Base-by-base conservation (phyloP, 2,888 invertebrate species). In the Stenichneumon culpator region DNA sequence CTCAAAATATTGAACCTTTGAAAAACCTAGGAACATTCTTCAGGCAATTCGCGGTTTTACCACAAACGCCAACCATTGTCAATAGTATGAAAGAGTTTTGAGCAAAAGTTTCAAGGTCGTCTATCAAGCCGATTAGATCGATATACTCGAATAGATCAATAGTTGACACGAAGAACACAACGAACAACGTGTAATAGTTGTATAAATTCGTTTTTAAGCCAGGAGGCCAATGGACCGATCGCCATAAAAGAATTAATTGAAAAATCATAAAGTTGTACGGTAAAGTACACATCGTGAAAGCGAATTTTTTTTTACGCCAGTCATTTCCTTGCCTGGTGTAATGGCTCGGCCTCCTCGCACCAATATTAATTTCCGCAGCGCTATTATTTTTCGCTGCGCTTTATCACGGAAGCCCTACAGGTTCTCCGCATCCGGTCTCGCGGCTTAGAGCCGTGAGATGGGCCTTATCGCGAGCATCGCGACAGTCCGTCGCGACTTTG, bases 11-110 rank as follows among this genome's bases (percentile, higher is more conserved):
- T 57, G 4, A 57, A 57, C 57, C 57, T 57, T 57, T 11, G 25
- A 57, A 11, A 57, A 14, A 14, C 25, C 57, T 4, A 57, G 9
- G 57, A 57, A 25, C 3, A 14, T 78, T 82, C 4, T 67, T 7
- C 22, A 88, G 57, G n/a, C 89, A 63, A 5, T 47, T 88, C 0
- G 67, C 19, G 52, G 87, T 74, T 73, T 90, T 90, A 6, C 69
- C 86, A 25, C 79, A 83, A 7, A 69, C 73, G 2, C 82, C 47
- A 0, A 87, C 5, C 68, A 87, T 79, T 4, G 86, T 74, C 1
- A 89, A 39, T 2, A 89, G 47, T 11, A 89, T 60, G 52, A 86
- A 89, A 0, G 87, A 70, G 63, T 87, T 89, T 16, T 88, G 87
- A 0, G 86, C 84, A 22, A 90, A 85, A 0, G 89, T 86, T 2